A percentile compares a stretch with the other conserved stretches of the same genome.
phyloP scores from a whole-genome alignment of 2,113 vertebrate genomes.

The Cichladusa arquata region DNA sequence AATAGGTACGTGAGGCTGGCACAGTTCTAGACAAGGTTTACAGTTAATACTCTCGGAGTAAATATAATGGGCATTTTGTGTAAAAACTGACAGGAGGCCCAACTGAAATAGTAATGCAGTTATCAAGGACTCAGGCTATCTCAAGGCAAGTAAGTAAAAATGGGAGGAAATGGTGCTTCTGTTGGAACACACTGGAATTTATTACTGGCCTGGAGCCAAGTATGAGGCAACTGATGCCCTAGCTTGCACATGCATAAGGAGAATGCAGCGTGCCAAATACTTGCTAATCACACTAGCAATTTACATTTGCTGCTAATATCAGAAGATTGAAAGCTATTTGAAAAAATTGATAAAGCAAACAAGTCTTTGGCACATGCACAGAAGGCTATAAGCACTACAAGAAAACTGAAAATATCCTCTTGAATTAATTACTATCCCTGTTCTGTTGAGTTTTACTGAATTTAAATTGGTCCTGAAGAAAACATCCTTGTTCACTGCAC shows the following conservation, averaged over 20 bases:
- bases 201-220: neutral
- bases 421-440: neutral
- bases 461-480: constrained; percentile 8
- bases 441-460: neutral
- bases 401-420: neutral
- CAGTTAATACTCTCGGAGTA: neutral
- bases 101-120: neutral
- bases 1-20: neutral
- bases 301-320: neutral
- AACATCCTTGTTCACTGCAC: neutral
- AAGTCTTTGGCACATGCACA: neutral
- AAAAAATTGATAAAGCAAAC: neutral
- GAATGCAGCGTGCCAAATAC: neutral
- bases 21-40: neutral
- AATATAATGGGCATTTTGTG: neutral
- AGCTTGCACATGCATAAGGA: neutral
- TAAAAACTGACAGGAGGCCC: neutral
- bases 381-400: neutral
- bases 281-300: neutral
- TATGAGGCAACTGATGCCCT: neutral
- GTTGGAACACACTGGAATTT: neutral
- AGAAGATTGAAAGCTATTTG: neutral
- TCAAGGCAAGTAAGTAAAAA: neutral
- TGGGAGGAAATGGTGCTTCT: neutral
- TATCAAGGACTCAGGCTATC: neutral